Conservation (phyloP, 2,797 vertebrate genomes). For the Picus viridis region DNA sequence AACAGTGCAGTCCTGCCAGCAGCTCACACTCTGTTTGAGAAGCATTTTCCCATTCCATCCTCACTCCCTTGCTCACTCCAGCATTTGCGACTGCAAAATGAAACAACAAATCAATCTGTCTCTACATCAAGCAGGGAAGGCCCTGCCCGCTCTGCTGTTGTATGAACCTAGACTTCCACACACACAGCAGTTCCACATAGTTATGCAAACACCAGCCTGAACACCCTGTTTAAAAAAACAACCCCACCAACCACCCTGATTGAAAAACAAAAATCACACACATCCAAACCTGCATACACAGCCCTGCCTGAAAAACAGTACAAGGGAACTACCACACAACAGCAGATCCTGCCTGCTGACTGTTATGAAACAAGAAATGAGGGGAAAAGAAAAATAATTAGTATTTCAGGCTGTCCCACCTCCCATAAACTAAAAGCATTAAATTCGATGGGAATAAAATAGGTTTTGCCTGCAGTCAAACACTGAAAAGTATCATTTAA, state of each 20-base stretch:
- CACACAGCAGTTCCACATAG: not conserved
- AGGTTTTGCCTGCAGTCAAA: slow-evolving; percentile 61
- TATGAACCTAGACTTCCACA: not conserved
- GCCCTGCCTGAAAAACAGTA: not conserved
- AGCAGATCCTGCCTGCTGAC: not conserved
- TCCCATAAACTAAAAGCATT: slow-evolving; percentile 46
- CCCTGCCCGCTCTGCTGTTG: not conserved
- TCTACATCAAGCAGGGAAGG: not conserved
- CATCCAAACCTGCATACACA: not conserved
- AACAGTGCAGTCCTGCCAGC: not conserved
- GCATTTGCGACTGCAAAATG: accelerated
- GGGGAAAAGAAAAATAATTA: slow-evolving; percentile 1
- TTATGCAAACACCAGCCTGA: not conserved
- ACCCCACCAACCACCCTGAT: not conserved
- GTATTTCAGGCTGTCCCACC: slow-evolving; percentile 28
- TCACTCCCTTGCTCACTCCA: not conserved
- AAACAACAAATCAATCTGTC: not conserved
- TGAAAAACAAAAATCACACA: not conserved
- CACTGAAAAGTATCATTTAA: slow-evolving; percentile 39
- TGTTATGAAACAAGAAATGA: slow-evolving; percentile 15
- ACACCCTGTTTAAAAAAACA: not conserved
- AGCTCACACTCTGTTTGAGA: not conserved
- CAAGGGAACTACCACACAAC: not conserved
- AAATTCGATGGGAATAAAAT: slow-evolving; percentile 52
- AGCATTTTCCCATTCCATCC: not conserved